A percentile compares a stretch with the other conserved stretches of the same genome.
Conservation (phyloP, 2,113 vertebrate genomes). For the Thamnophis sirtalis region DNA sequence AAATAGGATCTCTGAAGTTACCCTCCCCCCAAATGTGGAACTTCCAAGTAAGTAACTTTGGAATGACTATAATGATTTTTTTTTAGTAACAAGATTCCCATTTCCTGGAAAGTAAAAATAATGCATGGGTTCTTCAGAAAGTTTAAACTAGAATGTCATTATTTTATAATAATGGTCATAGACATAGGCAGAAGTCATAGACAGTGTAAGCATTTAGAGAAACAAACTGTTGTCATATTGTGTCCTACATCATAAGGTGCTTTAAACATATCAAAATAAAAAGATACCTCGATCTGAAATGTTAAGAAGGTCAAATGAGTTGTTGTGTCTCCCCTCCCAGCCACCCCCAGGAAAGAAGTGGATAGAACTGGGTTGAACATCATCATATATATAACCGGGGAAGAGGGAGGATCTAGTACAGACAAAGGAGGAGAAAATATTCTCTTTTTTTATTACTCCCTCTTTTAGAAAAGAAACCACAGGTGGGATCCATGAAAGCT, state of each 20-base stretch:
- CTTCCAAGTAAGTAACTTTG: neutral
- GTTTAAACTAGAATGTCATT: neutral
- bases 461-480: conserved; percentile 59
- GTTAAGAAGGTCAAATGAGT: conserved; percentile 3
- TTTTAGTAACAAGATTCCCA: neutral
- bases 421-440: conserved; percentile 53
- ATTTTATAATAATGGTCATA: too few relatives aligned
- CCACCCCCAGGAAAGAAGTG: neutral
- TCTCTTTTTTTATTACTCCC: conserved; percentile 58
- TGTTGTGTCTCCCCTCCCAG: neutral
- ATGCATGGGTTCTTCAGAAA: neutral
- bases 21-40: neutral
- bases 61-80: neutral
- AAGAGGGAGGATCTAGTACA: conserved; percentile 46
- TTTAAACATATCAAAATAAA: conserved; percentile 18
- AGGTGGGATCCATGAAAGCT: conserved; percentile 57
- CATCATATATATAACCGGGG: conserved; percentile 7
- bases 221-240: neutral
- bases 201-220: neutral
- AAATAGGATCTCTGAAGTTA: neutral
- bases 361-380: conserved; percentile 22
- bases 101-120: conserved; percentile 13
- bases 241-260: neutral
- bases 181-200: neutral
- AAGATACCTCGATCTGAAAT: neutral